Evolutionary conservation across 2,113 vertebrate genomes (phyloP), one percentile per base, ranked within the genome.

Genomic region (Daubentonia madagascariensis): DNA sequence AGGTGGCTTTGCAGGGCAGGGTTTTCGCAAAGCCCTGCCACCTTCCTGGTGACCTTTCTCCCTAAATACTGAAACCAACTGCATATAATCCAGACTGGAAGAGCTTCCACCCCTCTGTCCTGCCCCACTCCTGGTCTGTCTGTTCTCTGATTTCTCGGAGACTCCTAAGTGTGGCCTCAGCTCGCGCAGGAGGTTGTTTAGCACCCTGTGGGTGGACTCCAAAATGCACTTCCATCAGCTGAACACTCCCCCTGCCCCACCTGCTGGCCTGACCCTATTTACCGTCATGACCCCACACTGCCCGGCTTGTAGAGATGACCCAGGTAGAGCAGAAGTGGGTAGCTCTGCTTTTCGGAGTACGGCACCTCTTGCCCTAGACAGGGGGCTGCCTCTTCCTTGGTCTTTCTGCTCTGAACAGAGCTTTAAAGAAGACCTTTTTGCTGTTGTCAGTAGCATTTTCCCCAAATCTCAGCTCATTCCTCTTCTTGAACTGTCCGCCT

Each of bases 391-490:
- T 32, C 43, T 91, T 52, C 45, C 61, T 79, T 79, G 48, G 18
- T 86, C 65, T 57, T 83, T 85, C 45, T 16, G 54, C 35, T 65
- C 90, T 93, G 90, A 75, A 52, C 2, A 67, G 73, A 83, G 10
- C 59, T 67, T 89, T 76, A 70, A 78, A 78, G 28, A 40, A 50
- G 40, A 3, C 35, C 28, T 85, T 80, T 59, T 20, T 32, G 12
- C 79, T 61, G 22, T 10, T 61, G 57, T 45, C n/a, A 32, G 28
- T n/a, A 67, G 37, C 57, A 63, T 35, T 57, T 40, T 65, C 28
- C 54, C 85, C 89, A 95, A 79, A 50, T 20, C 54, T 75, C 54
- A 22, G 37, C 23, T 72, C 23, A 18, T 67, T 80, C 30, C 65
- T 14, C 0, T 67, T 81, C 45, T 65, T 54, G 70, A 3, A 18